These are phyloP conservation scores for Hybognathus amarus DNA, from an alignment of 2,797 vertebrate species.

Conservation along the genomic window DNA sequence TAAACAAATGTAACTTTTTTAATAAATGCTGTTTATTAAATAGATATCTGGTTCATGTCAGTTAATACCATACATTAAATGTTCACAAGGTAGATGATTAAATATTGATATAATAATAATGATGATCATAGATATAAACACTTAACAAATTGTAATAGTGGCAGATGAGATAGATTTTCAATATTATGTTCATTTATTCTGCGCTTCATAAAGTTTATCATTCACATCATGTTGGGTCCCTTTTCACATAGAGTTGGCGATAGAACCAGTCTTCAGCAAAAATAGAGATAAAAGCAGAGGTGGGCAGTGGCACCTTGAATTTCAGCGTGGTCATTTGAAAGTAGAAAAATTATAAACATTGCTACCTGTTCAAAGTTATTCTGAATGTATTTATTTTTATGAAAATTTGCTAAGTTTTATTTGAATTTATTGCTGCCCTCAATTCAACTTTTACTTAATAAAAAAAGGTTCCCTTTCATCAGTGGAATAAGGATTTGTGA, in stretches of 20 bases:
- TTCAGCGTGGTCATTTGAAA: too few relatives aligned
- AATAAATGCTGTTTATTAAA: background rate
- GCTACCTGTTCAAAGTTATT: background rate
- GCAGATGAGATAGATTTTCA: background rate
- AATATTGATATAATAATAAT: too few relatives aligned
- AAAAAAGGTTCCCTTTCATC: too few relatives aligned
- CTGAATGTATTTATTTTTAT: background rate
- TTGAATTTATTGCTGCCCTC: background rate
- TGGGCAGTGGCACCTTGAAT: too few relatives aligned
- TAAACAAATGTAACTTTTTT: background rate
- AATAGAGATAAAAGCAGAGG: too few relatives aligned
- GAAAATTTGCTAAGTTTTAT: background rate
- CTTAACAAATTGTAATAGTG: background rate
- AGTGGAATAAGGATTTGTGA: too few relatives aligned
- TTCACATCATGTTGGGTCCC: background rate
- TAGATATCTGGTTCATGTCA: background rate
- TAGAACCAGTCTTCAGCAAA: background rate
- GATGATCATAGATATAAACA: too few relatives aligned
- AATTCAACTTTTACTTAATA: too few relatives aligned
- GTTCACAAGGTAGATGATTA: background rate
- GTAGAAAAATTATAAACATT: background rate
- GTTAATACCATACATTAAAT: background rate
- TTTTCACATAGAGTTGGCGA: background rate
- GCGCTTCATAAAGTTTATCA: slow-evolving; percentile 1
- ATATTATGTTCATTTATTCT: background rate